Evolutionary conservation across 2,797 vertebrate genomes (phyloP).

Genomic region (Diceros bicornis): DNA sequence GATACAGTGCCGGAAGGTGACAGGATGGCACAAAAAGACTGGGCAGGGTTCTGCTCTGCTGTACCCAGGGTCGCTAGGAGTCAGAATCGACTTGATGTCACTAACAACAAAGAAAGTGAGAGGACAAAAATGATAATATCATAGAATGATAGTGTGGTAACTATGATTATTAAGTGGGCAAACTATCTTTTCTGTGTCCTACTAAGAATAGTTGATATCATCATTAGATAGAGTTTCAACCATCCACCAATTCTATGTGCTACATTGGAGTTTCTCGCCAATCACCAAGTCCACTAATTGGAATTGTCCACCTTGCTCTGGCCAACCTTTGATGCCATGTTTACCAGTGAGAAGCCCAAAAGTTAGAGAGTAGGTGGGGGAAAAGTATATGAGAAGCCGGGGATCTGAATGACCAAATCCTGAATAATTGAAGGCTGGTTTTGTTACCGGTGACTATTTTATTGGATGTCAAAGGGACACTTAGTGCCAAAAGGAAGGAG

Average conservation of each 20-base stretch:
- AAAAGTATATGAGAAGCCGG: background rate
- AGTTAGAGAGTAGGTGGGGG: background rate
- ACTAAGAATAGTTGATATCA: background rate
- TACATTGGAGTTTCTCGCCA: background rate
- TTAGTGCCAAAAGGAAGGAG: background rate
- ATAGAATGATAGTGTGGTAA: background rate
- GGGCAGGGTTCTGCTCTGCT: too few relatives aligned
- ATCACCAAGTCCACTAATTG: background rate
- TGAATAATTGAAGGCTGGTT: conserved; percentile 48
- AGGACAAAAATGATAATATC: background rate
- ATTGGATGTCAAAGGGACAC: background rate
- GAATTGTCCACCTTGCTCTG: background rate
- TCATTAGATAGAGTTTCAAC: background rate
- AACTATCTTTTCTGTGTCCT: background rate
- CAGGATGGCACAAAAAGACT: too few relatives aligned
- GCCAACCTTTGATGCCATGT: background rate
- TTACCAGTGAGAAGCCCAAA: background rate
- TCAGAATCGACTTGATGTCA: too few relatives aligned
- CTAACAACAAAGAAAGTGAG: background rate
- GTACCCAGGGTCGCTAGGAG: too few relatives aligned
- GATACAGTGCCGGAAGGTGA: too few relatives aligned
- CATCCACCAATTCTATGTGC: background rate
- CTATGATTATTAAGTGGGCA: background rate
- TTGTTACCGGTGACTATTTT: conserved; percentile 48
- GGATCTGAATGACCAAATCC: background rate